Evolutionary conservation across 2,888 invertebrate species (phyloP), one percentile per base, ranked within the genome.

Genomic region (Mechanitis mazaeus): DNA sequence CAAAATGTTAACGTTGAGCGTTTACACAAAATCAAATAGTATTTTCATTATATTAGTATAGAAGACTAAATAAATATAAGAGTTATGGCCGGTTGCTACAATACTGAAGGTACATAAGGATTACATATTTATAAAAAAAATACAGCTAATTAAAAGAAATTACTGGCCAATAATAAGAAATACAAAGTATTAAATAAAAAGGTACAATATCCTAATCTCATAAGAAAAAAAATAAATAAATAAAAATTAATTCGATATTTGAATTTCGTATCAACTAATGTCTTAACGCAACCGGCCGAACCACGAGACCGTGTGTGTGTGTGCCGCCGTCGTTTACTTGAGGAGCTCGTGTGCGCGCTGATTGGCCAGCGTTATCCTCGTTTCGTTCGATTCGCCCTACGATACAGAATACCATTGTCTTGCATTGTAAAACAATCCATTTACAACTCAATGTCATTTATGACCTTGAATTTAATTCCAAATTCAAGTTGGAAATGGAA

Each of bases 281-380:
- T 60, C 45, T 55, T 28, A 50, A 56, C 50, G 68, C 68, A 68
- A 70, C 64, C 69, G 66, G 61, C 64, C 60, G 58, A 64, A 79
- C 85, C 86, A 86, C 86, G 87, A 87, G 87, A 85, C 85, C 70
- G 75, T 75, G 68, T 75, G 75, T 75, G 74, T 79, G 79, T 74
- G 76, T 78, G 81, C 75, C 80, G 83, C 77, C 83, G 83, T 68
- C 77, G 84, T 91, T 93, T 95, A 95, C 94, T 97, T 97, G 90
- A 97, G 95, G 83, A 98, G 95, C 91, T 98, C 97, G 92, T 97
- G 96, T 83, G 98, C 97, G 81, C 97, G 94, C 91, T 97, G 96
- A 92, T 98, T 98, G 83, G 98, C 98, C 87, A 96, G 95, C 87
- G 95, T 95, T 94, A 98, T 97, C 92, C 98, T 95, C 81, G 95